Base-by-base conservation (phyloP, 2,888 invertebrate genomes). In the Cremastinae sp. region DNA sequence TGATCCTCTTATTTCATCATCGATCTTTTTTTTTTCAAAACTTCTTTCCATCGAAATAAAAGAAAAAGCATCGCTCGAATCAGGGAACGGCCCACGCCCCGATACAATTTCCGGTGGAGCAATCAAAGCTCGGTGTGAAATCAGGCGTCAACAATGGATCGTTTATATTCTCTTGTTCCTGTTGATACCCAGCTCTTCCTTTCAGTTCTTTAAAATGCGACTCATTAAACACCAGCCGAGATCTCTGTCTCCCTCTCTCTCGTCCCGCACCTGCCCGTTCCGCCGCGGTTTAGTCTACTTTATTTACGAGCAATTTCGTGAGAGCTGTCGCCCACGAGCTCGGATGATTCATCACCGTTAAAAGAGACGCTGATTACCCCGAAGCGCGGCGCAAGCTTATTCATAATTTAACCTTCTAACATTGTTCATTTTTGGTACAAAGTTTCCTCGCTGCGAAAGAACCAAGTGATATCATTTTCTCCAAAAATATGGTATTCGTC, bases 321-420 rank as follows among this genome's bases (percentile, higher is more conserved):
- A 83, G 78, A 79, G 79, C 79, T 82, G 83, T 83, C 82, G 78
- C 78, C 64, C 74, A 51, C 62, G 76, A 79, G 79, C 82, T 76
- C 81, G 59, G 62, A 74, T 76, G 74, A 84, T 85, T 84, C 81
- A 84, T 84, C 84, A 82, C 78, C 68, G 77, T 69, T 78, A 70
- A 78, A 81, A 80, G 79, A 80, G 79, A 82, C 75, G 81, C 78
- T 83, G 84, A 85, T 85, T 85, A 85, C 83, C 65, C 56, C 36
- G n/a, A 10, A 38, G 28, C 20, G 16, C 28, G 61, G 45, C 68
- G 47, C 64, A 68, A 51, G 53, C 51, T 68, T 58, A 62, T 68
- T 76, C 72, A 62, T 41, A 76, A 76, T 61, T 54, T 56, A 28
- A 53, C 18, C 18, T 41, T 56, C 36, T 20, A 54, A 45, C 18